Conservation (phyloP, 2,113 vertebrate genomes). For the Carassius auratus region DNA sequence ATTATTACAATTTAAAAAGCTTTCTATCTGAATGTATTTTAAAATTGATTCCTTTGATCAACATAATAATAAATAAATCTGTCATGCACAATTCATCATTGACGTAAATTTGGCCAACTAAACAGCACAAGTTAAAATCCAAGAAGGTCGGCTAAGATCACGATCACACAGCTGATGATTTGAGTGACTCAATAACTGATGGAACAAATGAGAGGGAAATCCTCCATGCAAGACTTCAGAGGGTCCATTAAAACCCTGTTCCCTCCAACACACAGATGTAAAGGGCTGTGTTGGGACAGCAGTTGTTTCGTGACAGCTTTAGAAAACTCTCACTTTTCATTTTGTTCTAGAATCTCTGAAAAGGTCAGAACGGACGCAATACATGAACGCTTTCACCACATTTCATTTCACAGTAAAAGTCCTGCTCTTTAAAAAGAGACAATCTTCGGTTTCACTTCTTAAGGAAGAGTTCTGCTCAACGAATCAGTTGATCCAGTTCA, state of each 20-base stretch:
- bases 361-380: background rate
- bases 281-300: background rate
- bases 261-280: background rate
- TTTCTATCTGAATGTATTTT: no score
- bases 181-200: background rate
- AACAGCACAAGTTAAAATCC: background rate
- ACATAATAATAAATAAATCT: background rate
- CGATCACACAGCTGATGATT: background rate
- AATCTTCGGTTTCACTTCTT: background rate
- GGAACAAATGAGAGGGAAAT: background rate
- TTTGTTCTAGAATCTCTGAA: background rate
- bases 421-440: background rate
- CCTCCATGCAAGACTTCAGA: background rate
- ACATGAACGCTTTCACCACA: slow-evolving; percentile 1
- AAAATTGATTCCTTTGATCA: no score
- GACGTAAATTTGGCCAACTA: background rate
- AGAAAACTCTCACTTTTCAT: slow-evolving; percentile 14
- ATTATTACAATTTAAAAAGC: no score
- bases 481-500: background rate
- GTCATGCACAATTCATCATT: background rate
- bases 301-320: slow-evolving; percentile 5
- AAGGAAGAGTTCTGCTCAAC: background rate
- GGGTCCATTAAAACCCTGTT: slow-evolving; percentile 11
- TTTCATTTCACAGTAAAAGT: background rate
- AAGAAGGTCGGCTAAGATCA: background rate